Conservation (phyloP, 2,113 vertebrate species). For the Osmerus mordax region DNA sequence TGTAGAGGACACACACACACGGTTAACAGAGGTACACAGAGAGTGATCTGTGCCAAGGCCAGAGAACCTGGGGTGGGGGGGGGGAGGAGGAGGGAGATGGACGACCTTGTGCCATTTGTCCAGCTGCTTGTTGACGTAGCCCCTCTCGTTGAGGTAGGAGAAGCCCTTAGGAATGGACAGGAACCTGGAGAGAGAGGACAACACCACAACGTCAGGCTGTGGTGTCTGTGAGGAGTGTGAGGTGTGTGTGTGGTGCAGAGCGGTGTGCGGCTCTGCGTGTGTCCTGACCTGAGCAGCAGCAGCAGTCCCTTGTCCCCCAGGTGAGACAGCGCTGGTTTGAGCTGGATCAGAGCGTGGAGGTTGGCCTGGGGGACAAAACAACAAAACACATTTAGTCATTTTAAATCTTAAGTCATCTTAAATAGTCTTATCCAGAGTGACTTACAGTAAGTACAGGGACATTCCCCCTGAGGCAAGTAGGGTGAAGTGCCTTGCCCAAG, state of each 20-base stretch:
- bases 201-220: neutral
- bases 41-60: neutral
- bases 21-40: neutral
- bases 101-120: constrained; percentile 98
- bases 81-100: neutral
- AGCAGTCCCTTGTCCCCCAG: constrained; percentile 96
- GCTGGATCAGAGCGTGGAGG: constrained; percentile 95
- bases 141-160: constrained; percentile 96
- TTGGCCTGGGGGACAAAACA: constrained; percentile 81
- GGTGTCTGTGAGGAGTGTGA: neutral
- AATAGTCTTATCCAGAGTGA: too few relatives aligned
- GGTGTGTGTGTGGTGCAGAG: neutral
- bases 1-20: constrained; percentile 39
- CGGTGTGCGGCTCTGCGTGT: too few relatives aligned
- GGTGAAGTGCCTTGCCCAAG: too few relatives aligned
- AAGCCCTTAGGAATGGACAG: constrained; percentile 98
- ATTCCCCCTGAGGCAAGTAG: too few relatives aligned
- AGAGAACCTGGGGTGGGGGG: neutral
- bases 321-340: constrained; percentile 96
- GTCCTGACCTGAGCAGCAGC: constrained; percentile 86
- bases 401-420: too few relatives aligned
- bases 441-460: too few relatives aligned
- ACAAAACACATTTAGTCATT: neutral
- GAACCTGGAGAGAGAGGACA: constrained; percentile 77
- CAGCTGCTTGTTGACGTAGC: constrained; percentile 94